These are phyloP conservation scores for Ploceus nigricollis DNA, from an alignment of 2,113 vertebrate species.

Conservation along the genomic window DNA sequence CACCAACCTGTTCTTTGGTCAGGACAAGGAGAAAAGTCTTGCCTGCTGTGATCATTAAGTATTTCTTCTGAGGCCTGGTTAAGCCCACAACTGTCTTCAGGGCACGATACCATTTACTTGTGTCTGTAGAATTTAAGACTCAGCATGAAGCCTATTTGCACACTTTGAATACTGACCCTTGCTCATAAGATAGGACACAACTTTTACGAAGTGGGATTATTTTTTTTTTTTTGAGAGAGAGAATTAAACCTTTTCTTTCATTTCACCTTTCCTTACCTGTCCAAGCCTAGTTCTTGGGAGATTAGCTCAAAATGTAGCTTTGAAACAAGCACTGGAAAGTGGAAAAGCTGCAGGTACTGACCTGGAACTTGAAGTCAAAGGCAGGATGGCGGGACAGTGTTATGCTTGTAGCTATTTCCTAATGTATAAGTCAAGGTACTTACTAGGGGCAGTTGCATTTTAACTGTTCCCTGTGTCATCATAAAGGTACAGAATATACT, in stretches of 20 bases:
- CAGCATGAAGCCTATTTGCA: background rate
- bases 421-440: background rate
- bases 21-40: conserved; percentile 18
- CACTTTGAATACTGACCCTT: background rate
- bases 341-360: background rate
- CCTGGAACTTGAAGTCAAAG: background rate
- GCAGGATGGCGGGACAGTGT: background rate
- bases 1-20: background rate
- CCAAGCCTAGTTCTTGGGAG: background rate
- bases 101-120: background rate
- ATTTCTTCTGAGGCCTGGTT: background rate
- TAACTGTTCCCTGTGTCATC: background rate
- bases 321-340: background rate
- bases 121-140: background rate
- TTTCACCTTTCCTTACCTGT: background rate
- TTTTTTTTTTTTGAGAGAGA: background rate
- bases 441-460: background rate
- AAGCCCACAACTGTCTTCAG: background rate
- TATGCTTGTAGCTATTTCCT: background rate
- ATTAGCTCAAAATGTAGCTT: background rate
- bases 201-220: background rate
- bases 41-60: conserved; percentile 27
- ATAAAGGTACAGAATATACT: background rate
- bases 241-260: background rate
- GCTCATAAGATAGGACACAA: background rate